Evolutionary conservation across 2,888 invertebrate species (phyloP), one percentile per base, ranked within the genome.

Genomic region (Chloromyia formosa): DNA sequence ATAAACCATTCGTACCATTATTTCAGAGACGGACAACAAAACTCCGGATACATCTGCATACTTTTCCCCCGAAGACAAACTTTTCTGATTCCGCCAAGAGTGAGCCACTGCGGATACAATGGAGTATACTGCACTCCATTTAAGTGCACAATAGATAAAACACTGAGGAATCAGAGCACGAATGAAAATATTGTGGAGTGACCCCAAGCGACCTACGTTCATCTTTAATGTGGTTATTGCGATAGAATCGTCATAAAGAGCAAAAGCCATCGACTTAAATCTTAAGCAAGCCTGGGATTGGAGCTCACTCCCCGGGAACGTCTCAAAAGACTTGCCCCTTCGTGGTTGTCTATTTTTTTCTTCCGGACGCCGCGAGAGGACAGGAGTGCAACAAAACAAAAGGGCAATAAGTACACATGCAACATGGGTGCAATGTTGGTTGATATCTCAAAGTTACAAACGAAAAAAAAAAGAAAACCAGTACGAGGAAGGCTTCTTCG

Each of bases 241-340:
- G 68, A 69, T 69, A 69, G 68, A 69, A 69, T 69, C 68, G 54
- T 69, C 68, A 69, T 69, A 69, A 69, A 69, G 68, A 69, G 68
- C 68, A 69, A 69, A 69, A 69, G 68, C 27, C 68, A 69, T 69
- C 68, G 68, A 54, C 54, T 66, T 69, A 54, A 53, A 53, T 53
- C 68, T 69, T 35, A 7, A 35, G 27, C 27, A 18, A 23, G 68
- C 54, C 53, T 69, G 53, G 27, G 54, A 69, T 54, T 53, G 20
- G 53, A 53, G 68, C 68, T n/a, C 7, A 35, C 27, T 7, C 2
- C 27, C 3, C 68, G 54, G 53, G 68, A 69, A 69, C 68, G 62
- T 9, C 27, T 35, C 27, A 35, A 35, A 35, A 35, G 27, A 4
- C 62, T 62, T 40, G 16, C 40, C 23, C 40, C 40, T 40, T 35